Evolutionary conservation across 2,888 invertebrate species (phyloP), one percentile per base, ranked within the genome.

Genomic region (Caenorhabditis wallacei): DNA sequence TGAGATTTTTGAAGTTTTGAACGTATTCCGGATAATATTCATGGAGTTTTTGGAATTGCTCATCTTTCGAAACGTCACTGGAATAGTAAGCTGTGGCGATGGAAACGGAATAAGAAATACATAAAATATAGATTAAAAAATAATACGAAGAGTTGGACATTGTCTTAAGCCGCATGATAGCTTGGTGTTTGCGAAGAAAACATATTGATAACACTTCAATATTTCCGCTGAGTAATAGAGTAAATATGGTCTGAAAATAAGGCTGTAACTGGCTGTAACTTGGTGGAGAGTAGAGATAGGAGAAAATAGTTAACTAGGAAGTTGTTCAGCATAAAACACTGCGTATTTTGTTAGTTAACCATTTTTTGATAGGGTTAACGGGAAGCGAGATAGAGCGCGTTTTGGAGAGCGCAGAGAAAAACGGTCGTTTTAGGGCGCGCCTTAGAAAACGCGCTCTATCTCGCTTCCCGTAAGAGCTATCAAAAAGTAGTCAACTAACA

Each of bases 111-210:
- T 35, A 56, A 5, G 10, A 11, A 10, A 56, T 54, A n/a, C 51
- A 56, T 5, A 43, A 10, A 2, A 18, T 5, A n/a, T 54, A 64
- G 13, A 26, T n/a, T 0, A 53, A 0, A n/a, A 3, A 11, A 54
- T 68, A 68, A 4, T 11, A 5, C 1, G 64, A 1, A 0, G 51
- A 35, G 10, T 51, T 64, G 0, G 48, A 51, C 3, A 37, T 26
- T 1, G 3, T 18, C 24, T 20, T 46, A 13, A 75, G 16, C 7
- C 26, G 18, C 43, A 22, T 66, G 2, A 75, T 46, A 11, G 74
- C 43, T 11, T 74, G 26, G 35, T 75, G 40, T 18, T 75, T 75
- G 24, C 61, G 16, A 5, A 75, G 10, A 43, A 75, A 75, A 35
- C 75, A 75, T 13, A 66, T 57, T 10, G 66, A 66, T 1, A 75